Conservation (phyloP, 2,797 vertebrate genomes). For the Anabacerthia variegaticeps region DNA sequence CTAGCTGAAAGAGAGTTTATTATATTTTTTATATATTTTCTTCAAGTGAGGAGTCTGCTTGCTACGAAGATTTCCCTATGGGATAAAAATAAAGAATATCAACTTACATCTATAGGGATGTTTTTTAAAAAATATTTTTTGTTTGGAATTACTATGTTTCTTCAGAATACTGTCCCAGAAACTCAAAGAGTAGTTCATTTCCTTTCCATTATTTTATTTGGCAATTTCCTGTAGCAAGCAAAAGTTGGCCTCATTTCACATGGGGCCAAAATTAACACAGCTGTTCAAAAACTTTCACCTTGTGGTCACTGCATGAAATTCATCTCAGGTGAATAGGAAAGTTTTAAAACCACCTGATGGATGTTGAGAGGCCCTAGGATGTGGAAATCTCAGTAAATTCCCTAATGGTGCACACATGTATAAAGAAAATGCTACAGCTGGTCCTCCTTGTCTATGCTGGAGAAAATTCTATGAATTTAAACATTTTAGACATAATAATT, state of each 20-base stretch:
- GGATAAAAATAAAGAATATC: constrained; percentile 26
- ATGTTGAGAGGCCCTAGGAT: not conserved
- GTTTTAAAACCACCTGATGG: constrained; percentile 16
- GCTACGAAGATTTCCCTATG: constrained; percentile 3
- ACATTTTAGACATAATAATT: not conserved
- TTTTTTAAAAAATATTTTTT: constrained; percentile 14
- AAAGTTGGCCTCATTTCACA: constrained; percentile 14
- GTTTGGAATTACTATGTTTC: constrained; percentile 12
- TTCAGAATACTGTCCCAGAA: constrained; percentile 43
- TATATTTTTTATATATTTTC: constrained; percentile 9
- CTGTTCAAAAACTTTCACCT: constrained; percentile 39
- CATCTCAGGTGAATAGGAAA: constrained; percentile 27
- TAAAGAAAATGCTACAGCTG: not conserved
- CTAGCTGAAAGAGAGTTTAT: constrained; percentile 4
- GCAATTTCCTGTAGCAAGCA: constrained; percentile 36
- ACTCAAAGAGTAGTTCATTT: constrained; percentile 36
- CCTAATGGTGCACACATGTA: not conserved
- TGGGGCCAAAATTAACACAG: constrained; percentile 54
- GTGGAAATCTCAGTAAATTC: not conserved
- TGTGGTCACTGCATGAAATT: constrained; percentile 40
- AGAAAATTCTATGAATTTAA: not conserved
- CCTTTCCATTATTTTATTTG: constrained; percentile 54
- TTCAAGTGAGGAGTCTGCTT: constrained; percentile 9
- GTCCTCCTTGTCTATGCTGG: not conserved
- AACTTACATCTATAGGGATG: not conserved